Conservation (phyloP, 2,888 invertebrate species). For the Ochropacha duplaris region DNA sequence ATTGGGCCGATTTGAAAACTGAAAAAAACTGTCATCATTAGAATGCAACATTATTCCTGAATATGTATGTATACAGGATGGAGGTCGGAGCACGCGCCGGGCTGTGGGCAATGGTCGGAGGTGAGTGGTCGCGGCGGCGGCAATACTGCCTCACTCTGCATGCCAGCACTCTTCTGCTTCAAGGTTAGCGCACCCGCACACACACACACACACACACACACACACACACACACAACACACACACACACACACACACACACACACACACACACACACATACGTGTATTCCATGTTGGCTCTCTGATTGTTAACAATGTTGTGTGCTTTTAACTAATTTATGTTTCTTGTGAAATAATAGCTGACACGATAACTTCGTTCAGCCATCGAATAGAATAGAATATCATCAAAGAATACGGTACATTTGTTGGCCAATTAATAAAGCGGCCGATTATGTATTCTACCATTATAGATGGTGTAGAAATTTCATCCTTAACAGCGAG, state of each 20-base stretch:
- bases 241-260: background rate
- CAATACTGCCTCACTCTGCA: conserved; percentile 88
- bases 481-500: no score
- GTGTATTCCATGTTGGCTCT: background rate
- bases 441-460: no score
- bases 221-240: conserved; percentile 23
- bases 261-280: background rate
- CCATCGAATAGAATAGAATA: no score
- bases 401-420: no score
- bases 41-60: no score
- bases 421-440: no score
- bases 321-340: background rate
- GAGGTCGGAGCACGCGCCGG: conserved; percentile 15
- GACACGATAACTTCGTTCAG: no score
- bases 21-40: no score
- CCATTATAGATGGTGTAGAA: no score
- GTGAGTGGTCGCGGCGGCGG: conserved; percentile 82
- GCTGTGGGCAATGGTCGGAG: conserved; percentile 46
- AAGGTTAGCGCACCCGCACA: conserved; percentile 84
- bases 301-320: no score
- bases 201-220: conserved; percentile 26
- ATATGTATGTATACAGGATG: no score
- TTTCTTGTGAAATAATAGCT: background rate
- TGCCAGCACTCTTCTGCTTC: conserved; percentile 93
- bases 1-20: no score